These are phyloP conservation scores for Drosophila peninsularis DNA, from an alignment of 2,888 invertebrate species.

Conservation along the genomic window DNA sequence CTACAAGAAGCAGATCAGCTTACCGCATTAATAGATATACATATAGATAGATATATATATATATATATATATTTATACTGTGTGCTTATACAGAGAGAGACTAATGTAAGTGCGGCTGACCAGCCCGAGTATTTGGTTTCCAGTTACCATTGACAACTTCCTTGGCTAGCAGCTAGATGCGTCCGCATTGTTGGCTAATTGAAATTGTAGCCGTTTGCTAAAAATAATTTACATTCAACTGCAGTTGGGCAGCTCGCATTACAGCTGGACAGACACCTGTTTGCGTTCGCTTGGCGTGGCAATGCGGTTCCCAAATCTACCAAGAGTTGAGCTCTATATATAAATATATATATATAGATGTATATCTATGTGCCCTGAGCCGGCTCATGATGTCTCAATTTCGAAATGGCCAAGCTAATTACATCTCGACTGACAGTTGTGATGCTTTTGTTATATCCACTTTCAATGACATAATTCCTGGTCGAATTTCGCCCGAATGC, in stretches of 20 bases:
- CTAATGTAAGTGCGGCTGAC: conserved; percentile 12
- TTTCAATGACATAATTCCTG: conserved; percentile 60
- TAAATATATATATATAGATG: not conserved
- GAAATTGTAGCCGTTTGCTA: conserved; percentile 40
- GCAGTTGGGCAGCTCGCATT: conserved; percentile 21
- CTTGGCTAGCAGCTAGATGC: conserved; percentile 8
- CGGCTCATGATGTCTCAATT: conserved; percentile 62
- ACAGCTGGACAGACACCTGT: conserved; percentile 49
- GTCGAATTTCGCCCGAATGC: conserved; percentile 50
- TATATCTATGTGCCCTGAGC: conserved; percentile 8
- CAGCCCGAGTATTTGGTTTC: conserved; percentile 16
- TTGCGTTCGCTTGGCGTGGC: conserved; percentile 14
- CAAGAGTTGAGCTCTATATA: too few relatives aligned
- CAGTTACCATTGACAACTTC: conserved; percentile 32
- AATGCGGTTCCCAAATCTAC: too few relatives aligned
- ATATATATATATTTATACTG: not conserved
- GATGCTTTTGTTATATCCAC: conserved; percentile 28
- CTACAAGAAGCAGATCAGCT: conserved; percentile 28
- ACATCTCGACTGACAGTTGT: conserved; percentile 52
- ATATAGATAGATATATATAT: not conserved
- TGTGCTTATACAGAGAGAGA: not conserved
- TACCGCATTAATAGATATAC: conserved; percentile 7
- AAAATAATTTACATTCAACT: conserved; percentile 19
- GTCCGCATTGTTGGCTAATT: conserved; percentile 27
- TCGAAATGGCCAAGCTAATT: conserved; percentile 70